Base-by-base conservation (phyloP, 2,113 vertebrate genomes). In the Vidua chalybeata region DNA sequence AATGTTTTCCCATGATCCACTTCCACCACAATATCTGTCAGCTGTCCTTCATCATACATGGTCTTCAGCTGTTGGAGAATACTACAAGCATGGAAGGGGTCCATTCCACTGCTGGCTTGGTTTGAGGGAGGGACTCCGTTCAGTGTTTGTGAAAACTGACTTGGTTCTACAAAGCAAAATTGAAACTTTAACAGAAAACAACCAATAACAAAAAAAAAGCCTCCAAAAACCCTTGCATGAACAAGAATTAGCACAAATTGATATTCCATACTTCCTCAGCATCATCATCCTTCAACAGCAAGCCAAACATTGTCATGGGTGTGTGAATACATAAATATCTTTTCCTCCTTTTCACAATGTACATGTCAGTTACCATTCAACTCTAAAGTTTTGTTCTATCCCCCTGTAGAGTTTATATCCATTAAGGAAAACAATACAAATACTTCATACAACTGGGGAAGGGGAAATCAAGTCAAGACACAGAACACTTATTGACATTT, bases 1-100 rank as follows among this genome's bases (percentile, higher is more conserved):
- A 99, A 99, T 33, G 99, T 99, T 97, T 99, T 99, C 97, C 99
- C 99, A 80, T 99, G 98, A 98, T 99, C 99, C 98, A 99, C 99
- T 97, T 99, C 98, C 97, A 99, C 99, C 22, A 99, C 98, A 7
- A 99, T 99, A 97, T 99, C 99, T 83, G 99, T 99, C 98, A 99
- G 98, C 97, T 99, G 99, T 87, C 98, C 98, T 97, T 99, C 99
- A 94, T 99, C 99, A 48, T 99, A 99, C 99, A 99, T 98, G 93
- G 98, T 98, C 98, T 99, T 99, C 91, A 99, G 99, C 97, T 99
- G 99, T 92, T 99, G 99, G 92, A 99, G 99, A 97, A 99, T 97
- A 97, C 98, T 99, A 94, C 99, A 99, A 68, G 99, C 99, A 89
- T 99, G 99, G 90, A 98, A 97, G 95, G 99, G 99, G 91, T 99